phyloP scores from a whole-genome alignment of 2,888 invertebrate genomes.

The Kuschelorhynchus macadamiae region DNA sequence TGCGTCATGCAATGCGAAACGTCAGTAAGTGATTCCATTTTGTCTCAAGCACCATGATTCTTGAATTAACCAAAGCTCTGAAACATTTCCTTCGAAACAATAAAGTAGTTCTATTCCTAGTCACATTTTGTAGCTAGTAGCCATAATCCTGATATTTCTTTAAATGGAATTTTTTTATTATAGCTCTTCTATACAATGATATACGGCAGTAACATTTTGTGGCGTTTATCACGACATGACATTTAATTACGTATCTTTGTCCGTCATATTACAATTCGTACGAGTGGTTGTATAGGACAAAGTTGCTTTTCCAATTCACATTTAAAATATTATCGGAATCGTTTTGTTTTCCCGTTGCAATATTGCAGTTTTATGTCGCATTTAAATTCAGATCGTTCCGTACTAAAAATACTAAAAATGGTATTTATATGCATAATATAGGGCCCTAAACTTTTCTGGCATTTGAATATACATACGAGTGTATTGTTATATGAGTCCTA shows the following conservation, averaged over 20 bases:
- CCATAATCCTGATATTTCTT: too few relatives aligned
- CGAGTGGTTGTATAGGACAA: not conserved
- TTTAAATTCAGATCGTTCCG: conserved; percentile 23
- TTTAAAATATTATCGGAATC: conserved; percentile 29
- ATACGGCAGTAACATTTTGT: too few relatives aligned
- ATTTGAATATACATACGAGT: conserved; percentile 32
- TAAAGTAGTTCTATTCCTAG: too few relatives aligned
- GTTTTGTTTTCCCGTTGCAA: conserved; percentile 26
- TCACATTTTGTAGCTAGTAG: too few relatives aligned
- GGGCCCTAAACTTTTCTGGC: conserved; percentile 24
- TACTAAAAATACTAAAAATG: conserved; percentile 15
- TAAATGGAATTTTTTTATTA: too few relatives aligned
- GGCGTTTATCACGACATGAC: too few relatives aligned
- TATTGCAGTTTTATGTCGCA: conserved; percentile 28
- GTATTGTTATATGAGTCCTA: conserved; percentile 3
- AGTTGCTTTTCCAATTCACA: conserved; percentile 22
- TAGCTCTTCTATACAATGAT: too few relatives aligned
- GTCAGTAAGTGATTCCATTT: too few relatives aligned
- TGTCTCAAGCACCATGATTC: too few relatives aligned
- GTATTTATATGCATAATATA: conserved; percentile 25
- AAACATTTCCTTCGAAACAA: too few relatives aligned
- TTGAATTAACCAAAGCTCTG: too few relatives aligned
- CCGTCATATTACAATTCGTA: not conserved
- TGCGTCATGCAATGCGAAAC: too few relatives aligned
- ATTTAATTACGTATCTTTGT: not conserved